Conservation (phyloP, 2,113 vertebrate species). For the Athene cunicularia region DNA sequence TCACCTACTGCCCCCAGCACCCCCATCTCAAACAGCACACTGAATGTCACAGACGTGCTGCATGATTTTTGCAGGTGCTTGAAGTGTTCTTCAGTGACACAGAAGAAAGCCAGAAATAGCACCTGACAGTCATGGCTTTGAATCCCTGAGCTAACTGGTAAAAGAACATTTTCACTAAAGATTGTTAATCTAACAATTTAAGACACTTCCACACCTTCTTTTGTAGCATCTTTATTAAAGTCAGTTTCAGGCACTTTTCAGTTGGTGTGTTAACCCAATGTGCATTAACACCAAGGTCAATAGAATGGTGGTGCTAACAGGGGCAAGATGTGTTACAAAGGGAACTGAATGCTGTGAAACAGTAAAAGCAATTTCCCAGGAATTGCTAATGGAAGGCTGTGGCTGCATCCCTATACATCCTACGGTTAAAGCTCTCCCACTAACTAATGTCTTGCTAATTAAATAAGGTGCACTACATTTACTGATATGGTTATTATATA, state of each 20-base stretch:
- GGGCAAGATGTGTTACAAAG: neutral
- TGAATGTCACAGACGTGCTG: neutral
- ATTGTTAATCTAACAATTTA: neutral
- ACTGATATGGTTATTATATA: neutral
- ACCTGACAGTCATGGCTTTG: neutral
- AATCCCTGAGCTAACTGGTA: neutral
- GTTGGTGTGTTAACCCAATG: rapidly evolving
- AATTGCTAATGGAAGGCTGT: neutral
- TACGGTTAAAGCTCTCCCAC: neutral
- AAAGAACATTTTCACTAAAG: neutral
- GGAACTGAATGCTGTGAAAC: neutral
- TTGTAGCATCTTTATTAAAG: neutral
- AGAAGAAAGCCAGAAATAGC: neutral
- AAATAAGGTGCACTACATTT: neutral
- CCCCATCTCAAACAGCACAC: neutral
- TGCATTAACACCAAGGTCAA: neutral
- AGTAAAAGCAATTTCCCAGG: neutral
- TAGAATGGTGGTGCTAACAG: neutral
- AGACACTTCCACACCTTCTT: neutral
- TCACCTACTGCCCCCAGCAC: neutral
- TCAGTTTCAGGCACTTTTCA: neutral
- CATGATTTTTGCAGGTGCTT: neutral
- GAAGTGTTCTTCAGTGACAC: neutral
- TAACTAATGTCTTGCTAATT: neutral
- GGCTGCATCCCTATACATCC: neutral